Percentiles rank a stretch among this genome's conserved stretches.
Evolutionary conservation across 1,140 invertebrate genomes (phyloP).

Genomic region (Orchestia grillus): DNA sequence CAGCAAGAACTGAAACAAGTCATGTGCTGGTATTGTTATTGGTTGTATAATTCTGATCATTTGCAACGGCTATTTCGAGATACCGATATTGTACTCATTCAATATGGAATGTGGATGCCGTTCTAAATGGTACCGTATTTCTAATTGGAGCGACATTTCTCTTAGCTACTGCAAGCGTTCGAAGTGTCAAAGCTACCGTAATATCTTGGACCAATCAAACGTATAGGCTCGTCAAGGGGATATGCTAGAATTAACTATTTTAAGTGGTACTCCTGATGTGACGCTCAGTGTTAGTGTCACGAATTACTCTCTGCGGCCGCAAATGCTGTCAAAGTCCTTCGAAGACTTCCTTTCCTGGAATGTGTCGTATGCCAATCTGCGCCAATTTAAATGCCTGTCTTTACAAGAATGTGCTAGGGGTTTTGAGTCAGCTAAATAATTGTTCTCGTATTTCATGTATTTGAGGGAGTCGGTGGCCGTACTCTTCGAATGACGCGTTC

Average conservation of each 20-base stretch:
- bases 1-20: background rate
- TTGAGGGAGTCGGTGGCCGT: too few species aligned
- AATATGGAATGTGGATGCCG: background rate
- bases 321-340: background rate
- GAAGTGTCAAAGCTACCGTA: background rate
- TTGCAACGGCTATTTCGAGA: background rate
- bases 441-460: background rate
- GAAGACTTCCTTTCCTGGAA: background rate
- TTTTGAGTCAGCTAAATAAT: background rate
- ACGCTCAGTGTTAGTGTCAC: background rate
- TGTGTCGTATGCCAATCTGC: background rate
- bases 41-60: background rate
- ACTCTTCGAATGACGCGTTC: background rate
- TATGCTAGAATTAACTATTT: background rate
- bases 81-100: background rate
- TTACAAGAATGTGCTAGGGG: background rate
- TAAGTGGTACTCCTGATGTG: background rate
- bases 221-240: background rate
- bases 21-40: background rate
- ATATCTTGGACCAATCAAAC: background rate
- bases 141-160: background rate
- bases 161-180: background rate
- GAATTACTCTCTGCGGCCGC: background rate
- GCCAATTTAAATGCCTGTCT: background rate
- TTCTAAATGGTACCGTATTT: background rate